phyloP scores from a whole-genome alignment of 2,888 invertebrate genomes.

The Orthosia incerta region DNA sequence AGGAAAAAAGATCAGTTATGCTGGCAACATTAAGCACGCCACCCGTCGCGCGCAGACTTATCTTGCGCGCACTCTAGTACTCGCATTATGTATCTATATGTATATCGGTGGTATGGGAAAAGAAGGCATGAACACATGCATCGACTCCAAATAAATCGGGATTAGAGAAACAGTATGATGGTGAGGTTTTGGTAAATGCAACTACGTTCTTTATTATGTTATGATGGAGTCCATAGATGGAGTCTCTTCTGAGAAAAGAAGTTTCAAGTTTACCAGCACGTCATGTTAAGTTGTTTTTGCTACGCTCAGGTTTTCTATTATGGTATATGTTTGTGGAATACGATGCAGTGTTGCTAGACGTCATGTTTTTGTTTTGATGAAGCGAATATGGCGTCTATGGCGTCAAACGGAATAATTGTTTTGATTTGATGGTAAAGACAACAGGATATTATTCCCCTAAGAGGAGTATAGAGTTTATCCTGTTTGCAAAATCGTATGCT shows the following conservation, averaged over 20 bases:
- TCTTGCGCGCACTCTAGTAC: too few relatives aligned
- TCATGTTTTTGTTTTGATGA: conserved; percentile 29
- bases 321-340: conserved; percentile 32
- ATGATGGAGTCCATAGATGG: too few relatives aligned
- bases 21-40: too few relatives aligned
- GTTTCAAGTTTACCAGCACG: background rate
- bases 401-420: background rate
- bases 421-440: background rate
- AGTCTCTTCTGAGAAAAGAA: conserved; percentile 7
- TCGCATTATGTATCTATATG: too few relatives aligned
- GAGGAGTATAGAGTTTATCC: background rate
- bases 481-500: background rate
- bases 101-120: too few relatives aligned
- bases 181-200: too few relatives aligned
- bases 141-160: too few relatives aligned
- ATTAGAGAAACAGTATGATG: too few relatives aligned
- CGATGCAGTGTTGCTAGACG: conserved; percentile 33
- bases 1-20: too few relatives aligned
- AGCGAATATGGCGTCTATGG: background rate
- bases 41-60: too few relatives aligned
- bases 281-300: conserved; percentile 27
- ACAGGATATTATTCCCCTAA: background rate
- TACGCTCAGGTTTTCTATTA: conserved; percentile 10
- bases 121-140: too few relatives aligned
- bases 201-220: too few relatives aligned